Base-by-base conservation (phyloP, 2,888 invertebrate species). In the Mythimna lalbum region DNA sequence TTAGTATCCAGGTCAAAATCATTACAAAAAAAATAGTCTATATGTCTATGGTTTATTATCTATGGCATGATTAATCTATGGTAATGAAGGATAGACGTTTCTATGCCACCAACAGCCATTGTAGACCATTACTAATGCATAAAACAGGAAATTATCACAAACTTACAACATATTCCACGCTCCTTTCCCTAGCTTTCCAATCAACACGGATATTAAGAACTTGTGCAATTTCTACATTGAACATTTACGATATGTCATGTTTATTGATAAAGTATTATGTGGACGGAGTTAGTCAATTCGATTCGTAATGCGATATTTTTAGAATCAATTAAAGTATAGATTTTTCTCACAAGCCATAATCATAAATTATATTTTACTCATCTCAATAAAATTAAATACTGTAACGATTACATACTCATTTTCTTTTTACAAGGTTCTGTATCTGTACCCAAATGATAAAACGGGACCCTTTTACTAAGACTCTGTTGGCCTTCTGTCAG, bases 161-260 rank as follows among this genome's bases (percentile, higher is more conserved):
- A 76, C 77, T 77, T 69, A 82, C 73, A 66, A 80, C 78, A 83
- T 75, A 83, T 74, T 74, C 59, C 67, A 80, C 70, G 64, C 65
- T 70, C 80, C 70, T 83, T 83, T 83, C 80, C 77, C 83, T 82
- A 74, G 57, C 81, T 82, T 80, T 83, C 78, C 78, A 70, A 78
- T 74, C 72, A 72, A 63, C 68, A 65, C 76, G 77, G 67, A 72
- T 72, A 77, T 71, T 77, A 74, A 74, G 77, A 71, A 73, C 68
- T 79, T 79, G 69, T 78, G 69, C 74, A 71, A 80, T 78, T 78
- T 69, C 65, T 80, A 59, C 73, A 71, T 71, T 74, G 36, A 70
- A 78, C 47, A 75, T 66, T 71, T 62, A 63, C 69, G 61, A 69
- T 73, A 62, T 69, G 63, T 60, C 53, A 71, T 69, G 61, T 68